Evolutionary conservation across 2,888 invertebrate species (phyloP), one percentile per base, ranked within the genome.

Genomic region (Drosophila mercatorum): DNA sequence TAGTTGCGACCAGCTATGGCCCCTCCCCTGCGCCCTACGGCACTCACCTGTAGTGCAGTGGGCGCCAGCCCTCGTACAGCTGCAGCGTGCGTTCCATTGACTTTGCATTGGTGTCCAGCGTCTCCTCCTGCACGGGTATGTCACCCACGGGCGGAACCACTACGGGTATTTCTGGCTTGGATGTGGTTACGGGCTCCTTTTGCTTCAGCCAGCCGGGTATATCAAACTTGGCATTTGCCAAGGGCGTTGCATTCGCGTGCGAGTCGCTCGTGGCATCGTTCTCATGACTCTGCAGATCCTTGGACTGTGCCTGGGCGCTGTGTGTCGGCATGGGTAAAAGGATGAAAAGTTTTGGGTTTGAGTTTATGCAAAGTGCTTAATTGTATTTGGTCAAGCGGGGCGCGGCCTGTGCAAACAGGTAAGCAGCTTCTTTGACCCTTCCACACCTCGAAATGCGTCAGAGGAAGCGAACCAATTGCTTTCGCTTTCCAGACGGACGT

Each of bases 61-160:
- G 93, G 47, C 81, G 89, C 93, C 93, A 93, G 63, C 93, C 93
- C 57, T 93, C 92, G 61, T 85, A 90, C 3, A 93, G 81, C 49
- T 91, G 88, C 6, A 93, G 75, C 28, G 88, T 84, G 11, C 90
- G 91, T 69, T 92, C 89, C 60, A 75, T 72, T 22, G 88, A 81
- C 78, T 91, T 91, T 44, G 74, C 78, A 55, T 61, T 72, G 65
- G 78, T 76, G 17, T 88, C 87, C 47, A 86, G 77, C 28, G 82
- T 64, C 52, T 89, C 87, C 68, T 83, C 63, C 7, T 41, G 34
- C 2, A 64, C 68, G 44, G 88, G 80, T 77, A 91, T 92, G 67
- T 91, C 89, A 12, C 90, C 90, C 43, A 92, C 82, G 31, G 90
- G 85, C 5, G 78, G 74, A 28, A 65, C 71, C n/a, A 51, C 44